Base-by-base conservation (phyloP, 2,797 vertebrate genomes). In the Lacerta agilis region DNA sequence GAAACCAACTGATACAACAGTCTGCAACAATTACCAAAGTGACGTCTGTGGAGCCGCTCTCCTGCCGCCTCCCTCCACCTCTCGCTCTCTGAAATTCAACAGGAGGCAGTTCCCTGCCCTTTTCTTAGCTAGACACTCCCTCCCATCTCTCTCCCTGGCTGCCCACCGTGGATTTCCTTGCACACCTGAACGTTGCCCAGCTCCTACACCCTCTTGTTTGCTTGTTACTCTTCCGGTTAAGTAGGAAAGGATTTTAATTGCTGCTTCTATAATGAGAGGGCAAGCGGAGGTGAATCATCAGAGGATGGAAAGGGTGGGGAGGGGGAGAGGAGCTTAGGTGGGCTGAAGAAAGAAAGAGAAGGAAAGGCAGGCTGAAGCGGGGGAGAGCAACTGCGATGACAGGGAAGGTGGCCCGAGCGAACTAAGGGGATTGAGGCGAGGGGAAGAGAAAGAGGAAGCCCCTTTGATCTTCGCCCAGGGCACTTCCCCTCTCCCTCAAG, bases 21-120 rank as follows among this genome's bases (percentile, higher is more conserved):
- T 91, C 93, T 90, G 90, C 94, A 91, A 92, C 92, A 94, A 95
- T 95, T 94, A 92, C 90, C 88, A 75, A 80, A 83, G 91, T 82
- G 93, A 87, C 90, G 92, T 92, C 93, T 93, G 90, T 85, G 17
- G 69, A 38, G 33, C 38, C 38, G 91, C 87, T 85, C 88, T 81
- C 78, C 45, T 55, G 49, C 55, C 29, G 3, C 18, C 66, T 3
- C 29, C 67, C 8, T 1, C 15, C 85, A 61, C 79, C 81, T 71
- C 89, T 36, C 11, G 49, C 75, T 80, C 86, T 82, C 90, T 91
- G 94, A 87, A 93, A 94, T 93, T 95, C 93, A 93, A 93, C 93
- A 82, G 86, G 80, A 81, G 86, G 58, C 8, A 25, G n/a, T 76
- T 27, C 49, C 58, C 38, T 66, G 3, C 72, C 64, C 58, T 64